Conservation (phyloP, 2,797 vertebrate genomes). For the Oreochromis mossambicus region DNA sequence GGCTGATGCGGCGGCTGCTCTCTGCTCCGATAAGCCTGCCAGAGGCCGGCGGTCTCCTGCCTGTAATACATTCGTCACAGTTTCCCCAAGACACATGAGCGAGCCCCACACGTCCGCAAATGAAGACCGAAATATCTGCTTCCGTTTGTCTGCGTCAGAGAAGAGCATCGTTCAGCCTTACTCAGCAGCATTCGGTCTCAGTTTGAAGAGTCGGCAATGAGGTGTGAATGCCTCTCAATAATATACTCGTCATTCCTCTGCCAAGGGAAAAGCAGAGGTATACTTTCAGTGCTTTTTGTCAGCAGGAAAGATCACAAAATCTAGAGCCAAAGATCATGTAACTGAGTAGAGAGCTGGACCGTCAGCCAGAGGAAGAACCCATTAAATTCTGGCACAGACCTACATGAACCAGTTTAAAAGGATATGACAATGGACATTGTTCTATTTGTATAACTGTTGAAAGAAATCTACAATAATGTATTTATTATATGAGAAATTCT, state of each 20-base stretch:
- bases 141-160: background rate
- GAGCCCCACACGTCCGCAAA: conserved; percentile 19
- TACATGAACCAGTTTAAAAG: background rate
- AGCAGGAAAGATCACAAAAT: background rate
- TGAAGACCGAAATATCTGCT: background rate
- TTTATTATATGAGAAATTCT: background rate
- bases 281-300: background rate
- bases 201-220: background rate
- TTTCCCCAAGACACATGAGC: conserved; percentile 5
- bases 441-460: background rate
- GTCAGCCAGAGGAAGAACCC: background rate
- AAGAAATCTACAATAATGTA: background rate
- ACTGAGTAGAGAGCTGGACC: background rate
- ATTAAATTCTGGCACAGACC: background rate
- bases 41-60: conserved; percentile 14
- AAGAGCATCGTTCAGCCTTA: background rate
- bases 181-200: background rate
- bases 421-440: background rate
- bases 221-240: background rate
- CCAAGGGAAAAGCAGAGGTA: background rate
- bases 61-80: conserved; percentile 28
- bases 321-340: background rate
- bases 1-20: conserved; percentile 17
- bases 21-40: conserved; percentile 37
- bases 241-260: background rate